These are phyloP conservation scores for Danio choprae DNA, from an alignment of 2,797 vertebrate species.

Conservation along the genomic window DNA sequence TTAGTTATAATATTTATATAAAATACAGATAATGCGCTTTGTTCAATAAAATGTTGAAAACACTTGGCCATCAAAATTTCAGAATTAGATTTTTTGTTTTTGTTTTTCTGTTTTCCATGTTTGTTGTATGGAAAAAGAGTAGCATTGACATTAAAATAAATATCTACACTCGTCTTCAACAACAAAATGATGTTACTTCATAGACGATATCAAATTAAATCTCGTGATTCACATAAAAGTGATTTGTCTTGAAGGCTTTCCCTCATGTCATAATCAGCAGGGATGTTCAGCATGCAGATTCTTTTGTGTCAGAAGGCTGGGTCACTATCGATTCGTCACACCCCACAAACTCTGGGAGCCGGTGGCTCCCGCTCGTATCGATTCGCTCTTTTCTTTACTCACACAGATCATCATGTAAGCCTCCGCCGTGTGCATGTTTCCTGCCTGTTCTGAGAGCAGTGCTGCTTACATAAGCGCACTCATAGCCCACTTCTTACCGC, in stretches of 20 bases:
- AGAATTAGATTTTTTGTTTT: no score
- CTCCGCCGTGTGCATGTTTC: slow-evolving; percentile 60
- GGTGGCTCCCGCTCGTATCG: slow-evolving; percentile 22
- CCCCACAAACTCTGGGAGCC: slow-evolving; percentile 23
- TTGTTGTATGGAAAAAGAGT: no score
- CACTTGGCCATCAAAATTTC: no score
- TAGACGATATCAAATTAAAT: background rate
- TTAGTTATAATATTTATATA: no score
- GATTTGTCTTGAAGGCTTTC: background rate
- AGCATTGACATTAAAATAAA: no score
- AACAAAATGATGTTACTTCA: background rate
- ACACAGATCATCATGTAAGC: slow-evolving; percentile 32
- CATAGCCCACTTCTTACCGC: slow-evolving; percentile 67
- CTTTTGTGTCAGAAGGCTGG: slow-evolving; percentile 53
- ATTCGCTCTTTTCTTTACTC: slow-evolving; percentile 43
- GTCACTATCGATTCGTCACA: slow-evolving; percentile 62
- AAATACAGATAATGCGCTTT: no score
- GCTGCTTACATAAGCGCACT: slow-evolving; percentile 72
- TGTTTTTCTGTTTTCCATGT: no score
- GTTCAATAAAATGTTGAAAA: no score
- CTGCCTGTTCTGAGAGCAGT: slow-evolving; percentile 63
- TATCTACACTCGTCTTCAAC: no score
- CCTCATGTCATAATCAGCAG: slow-evolving; percentile 28
- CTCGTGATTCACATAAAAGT: no score
- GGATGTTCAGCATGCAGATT: slow-evolving; percentile 33